A percentile compares a stretch with the other conserved stretches of the same genome.
Evolutionary conservation across 1,140 invertebrate genomes (phyloP).

Genomic region (Sminthurinus signatus): DNA sequence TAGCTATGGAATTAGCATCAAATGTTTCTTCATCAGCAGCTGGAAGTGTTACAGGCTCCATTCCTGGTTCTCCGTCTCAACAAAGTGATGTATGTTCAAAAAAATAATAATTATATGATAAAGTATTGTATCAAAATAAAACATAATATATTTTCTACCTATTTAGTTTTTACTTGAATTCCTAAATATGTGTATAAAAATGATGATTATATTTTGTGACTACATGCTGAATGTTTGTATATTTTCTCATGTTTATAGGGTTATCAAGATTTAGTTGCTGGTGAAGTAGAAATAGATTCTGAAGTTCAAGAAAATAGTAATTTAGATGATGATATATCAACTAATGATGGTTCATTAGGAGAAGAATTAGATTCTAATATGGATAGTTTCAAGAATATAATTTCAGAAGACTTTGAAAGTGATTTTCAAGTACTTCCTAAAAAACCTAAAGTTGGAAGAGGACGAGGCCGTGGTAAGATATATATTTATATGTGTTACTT

Average conservation of each 20-base stretch:
- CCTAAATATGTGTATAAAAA: no score
- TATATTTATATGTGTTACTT: no score
- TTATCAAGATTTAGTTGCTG: conserved; percentile 3
- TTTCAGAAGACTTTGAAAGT: conserved; percentile 4
- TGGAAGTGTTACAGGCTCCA: background rate
- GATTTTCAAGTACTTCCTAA: conserved; percentile 9
- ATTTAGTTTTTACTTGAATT: background rate
- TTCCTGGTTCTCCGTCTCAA: background rate
- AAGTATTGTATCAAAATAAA: no score
- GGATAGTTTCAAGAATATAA: conserved; percentile 1
- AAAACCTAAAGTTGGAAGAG: conserved; percentile 18
- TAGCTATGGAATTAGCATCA: background rate
- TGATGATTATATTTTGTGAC: no score
- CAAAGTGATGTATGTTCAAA: background rate
- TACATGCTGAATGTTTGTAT: background rate
- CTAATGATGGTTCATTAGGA: background rate
- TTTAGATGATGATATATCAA: background rate
- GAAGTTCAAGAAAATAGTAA: background rate
- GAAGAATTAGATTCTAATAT: background rate
- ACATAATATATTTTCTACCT: no score
- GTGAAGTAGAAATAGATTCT: conserved; percentile 13
- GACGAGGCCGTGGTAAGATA: conserved; percentile 29
- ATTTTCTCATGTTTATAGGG: background rate
- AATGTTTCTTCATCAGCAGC: background rate
- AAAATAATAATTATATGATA: no score